Percentiles rank a stretch among this genome's conserved stretches.
Evolutionary conservation across 2,888 invertebrate genomes (phyloP).

Genomic region (Ectemnius continuus): DNA sequence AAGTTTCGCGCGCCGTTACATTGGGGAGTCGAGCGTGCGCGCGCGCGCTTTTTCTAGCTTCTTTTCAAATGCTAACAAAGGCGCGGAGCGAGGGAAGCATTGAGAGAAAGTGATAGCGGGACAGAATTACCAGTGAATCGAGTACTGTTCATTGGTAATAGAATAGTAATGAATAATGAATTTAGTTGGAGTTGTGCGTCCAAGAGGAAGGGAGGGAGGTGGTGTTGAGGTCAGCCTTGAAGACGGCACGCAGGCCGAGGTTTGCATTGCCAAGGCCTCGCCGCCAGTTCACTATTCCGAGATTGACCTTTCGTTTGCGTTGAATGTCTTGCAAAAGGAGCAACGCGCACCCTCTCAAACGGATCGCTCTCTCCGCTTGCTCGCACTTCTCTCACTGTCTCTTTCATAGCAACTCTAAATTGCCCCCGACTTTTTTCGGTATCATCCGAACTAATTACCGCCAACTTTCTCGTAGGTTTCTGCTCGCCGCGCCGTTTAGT

Average conservation of each 20-base stretch:
- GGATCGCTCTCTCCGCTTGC: slow-evolving; percentile 9
- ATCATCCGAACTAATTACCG: no score
- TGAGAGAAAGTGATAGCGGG: slow-evolving; percentile 1
- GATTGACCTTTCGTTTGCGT: slow-evolving; percentile 54
- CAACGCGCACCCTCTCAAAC: slow-evolving; percentile 30
- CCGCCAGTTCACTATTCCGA: slow-evolving; percentile 58
- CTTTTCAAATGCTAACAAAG: slow-evolving; percentile 4
- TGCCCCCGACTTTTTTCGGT: no score
- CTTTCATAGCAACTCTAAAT: no score
- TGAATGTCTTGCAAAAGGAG: slow-evolving; percentile 42
- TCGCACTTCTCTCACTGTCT: background rate
- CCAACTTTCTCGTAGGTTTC: no score
- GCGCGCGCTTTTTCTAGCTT: background rate
- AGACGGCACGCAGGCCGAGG: slow-evolving; percentile 48
- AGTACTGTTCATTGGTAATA: background rate
- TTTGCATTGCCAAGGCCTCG: slow-evolving; percentile 58
- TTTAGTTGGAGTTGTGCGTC: background rate
- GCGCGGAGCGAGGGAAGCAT: background rate
- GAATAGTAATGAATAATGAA: background rate
- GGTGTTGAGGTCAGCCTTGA: slow-evolving; percentile 24
- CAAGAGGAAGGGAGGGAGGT: slow-evolving; percentile 48
- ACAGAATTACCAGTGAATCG: background rate
- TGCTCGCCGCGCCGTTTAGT: no score
- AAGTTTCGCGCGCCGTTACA: background rate
- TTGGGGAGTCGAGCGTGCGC: background rate